Evolutionary conservation across 2,888 invertebrate genomes (phyloP), one percentile per base, ranked within the genome.

Genomic region (Aleiodes testaceus): DNA sequence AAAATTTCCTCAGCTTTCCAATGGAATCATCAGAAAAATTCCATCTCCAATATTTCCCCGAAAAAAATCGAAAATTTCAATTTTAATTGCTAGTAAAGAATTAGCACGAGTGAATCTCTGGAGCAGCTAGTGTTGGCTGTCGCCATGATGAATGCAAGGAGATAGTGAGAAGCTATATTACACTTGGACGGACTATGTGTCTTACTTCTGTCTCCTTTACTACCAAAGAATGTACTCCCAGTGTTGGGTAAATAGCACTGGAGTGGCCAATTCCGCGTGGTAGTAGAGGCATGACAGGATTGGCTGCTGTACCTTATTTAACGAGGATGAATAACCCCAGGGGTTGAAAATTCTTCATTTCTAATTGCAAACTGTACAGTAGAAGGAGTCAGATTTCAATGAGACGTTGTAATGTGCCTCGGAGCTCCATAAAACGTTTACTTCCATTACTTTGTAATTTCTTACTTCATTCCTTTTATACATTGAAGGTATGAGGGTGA

Each of bases 131-230:
- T 82, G 82, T 82, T 81, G 77, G 47, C 82, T 83, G 84, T 82
- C 83, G 71, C 75, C 80, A 79, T 83, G 84, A 84, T 84, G 81
- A 82, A 84, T 83, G 84, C 77, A 72, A 74, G 66, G 72, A 83
- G 84, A 84, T 84, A 84, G 76, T 75, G 72, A 73, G 79, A 76
- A 79, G 79, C 80, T 82, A 70, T 70, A 65, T 70, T 65, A 70
- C 65, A 81, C 82, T 77, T 78, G 65, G 69, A 66, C 75, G 76
- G 75, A 78, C 81, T 78, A 82, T 81, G 80, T 78, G 80, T 84
- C 84, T 84, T 81, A 81, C 78, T 84, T 77, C 80, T 79, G 82
- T 79, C 82, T 79, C 80, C 78, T 81, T 26, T 81, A 77, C 77
- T 72, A 69, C 74, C 69, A 66, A 73, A 75, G 75, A 77, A 75